Evolutionary conservation across 2,797 vertebrate species (phyloP), one percentile per base, ranked within the genome.

Genomic region (Neostethus bicornis): DNA sequence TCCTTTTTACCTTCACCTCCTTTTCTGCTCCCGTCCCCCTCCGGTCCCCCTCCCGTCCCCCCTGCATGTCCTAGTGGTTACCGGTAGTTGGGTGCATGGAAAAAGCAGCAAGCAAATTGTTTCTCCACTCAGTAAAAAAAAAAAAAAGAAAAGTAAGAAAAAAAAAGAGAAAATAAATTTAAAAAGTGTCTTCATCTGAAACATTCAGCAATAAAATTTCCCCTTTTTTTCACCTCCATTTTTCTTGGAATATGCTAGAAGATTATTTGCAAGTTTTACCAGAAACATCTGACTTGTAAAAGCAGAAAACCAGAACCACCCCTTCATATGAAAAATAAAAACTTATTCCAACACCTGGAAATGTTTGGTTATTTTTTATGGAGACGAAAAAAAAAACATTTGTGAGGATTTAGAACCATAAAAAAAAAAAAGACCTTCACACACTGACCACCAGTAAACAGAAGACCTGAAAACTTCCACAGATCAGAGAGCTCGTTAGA

Each of bases 31-130:
- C 13, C 57, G 44, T 25, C 57, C 50, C 45, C 23, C 19, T 75
- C 60, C 54, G 85, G 92, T 47, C 9, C 50, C 72, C 58, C 70
- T 67, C 39, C 73, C 71, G 70, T 62, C 25, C 61, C 86, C 85
- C 85, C 92, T 98, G 96, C 96, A 98, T 98, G 96, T 95, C 88
- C 88, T 93, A 96, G 94, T 96, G 96, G 95, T 96, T n/a, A 95
- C 94, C 95, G 94, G 94, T 94, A 95, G 95, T 95, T 94, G 96
- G 94, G 94, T 98, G 96, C 96, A 98, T 98, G 96, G 96, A 94
- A 95, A 90, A 90, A 95, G 92, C 94, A 94, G 94, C 94, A 95
- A 97, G 93, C 91, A 92, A 95, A 93, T 95, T 91, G 91, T 96
- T 93, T 91, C 91, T 90, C 85, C 91, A 94, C 92, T 92, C 87